Conservation (phyloP, 2,888 invertebrate species). For the Melanchra persicariae region DNA sequence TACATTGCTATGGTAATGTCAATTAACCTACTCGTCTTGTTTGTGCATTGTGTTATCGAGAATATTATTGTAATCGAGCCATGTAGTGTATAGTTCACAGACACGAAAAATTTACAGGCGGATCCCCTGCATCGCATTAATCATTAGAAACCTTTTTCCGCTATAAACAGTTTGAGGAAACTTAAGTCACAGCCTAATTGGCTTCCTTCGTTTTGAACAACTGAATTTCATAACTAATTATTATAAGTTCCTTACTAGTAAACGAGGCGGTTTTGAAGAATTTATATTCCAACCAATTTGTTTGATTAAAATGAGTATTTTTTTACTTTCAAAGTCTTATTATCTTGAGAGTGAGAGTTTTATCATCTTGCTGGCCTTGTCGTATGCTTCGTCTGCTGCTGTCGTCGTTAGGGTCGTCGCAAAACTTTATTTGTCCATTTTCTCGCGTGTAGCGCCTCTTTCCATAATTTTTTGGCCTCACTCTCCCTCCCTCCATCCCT, state of each 20-base stretch:
- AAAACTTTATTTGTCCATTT: not conserved
- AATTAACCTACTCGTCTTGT: conserved; percentile 3
- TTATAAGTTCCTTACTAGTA: conserved; percentile 9
- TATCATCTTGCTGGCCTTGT: not conserved
- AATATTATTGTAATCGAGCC: conserved; percentile 27
- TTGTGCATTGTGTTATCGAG: conserved; percentile 23
- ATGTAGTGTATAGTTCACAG: conserved; percentile 7
- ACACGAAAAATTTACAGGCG: conserved; percentile 14
- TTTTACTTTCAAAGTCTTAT: not conserved
- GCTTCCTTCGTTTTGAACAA: conserved; percentile 69
- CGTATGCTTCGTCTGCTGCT: not conserved
- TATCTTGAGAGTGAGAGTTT: no score
- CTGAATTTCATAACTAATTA: conserved; percentile 45
- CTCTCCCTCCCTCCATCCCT: not conserved
- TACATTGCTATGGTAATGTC: conserved; percentile 9
- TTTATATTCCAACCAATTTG: conserved; percentile 2
- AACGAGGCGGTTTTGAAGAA: not conserved
- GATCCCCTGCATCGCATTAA: conserved; percentile 43
- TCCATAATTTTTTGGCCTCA: not conserved
- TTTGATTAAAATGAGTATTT: conserved; percentile 21
- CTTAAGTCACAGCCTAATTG: conserved; percentile 72
- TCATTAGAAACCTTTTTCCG: conserved; percentile 79
- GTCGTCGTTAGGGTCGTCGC: not conserved
- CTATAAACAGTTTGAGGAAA: conserved; percentile 73
- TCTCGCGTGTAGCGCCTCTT: not conserved